Evolutionary conservation across 92 coral and sea anemone species (phyloP), one percentile per base, ranked within the genome.

Genomic region (Porites cylindrica): DNA sequence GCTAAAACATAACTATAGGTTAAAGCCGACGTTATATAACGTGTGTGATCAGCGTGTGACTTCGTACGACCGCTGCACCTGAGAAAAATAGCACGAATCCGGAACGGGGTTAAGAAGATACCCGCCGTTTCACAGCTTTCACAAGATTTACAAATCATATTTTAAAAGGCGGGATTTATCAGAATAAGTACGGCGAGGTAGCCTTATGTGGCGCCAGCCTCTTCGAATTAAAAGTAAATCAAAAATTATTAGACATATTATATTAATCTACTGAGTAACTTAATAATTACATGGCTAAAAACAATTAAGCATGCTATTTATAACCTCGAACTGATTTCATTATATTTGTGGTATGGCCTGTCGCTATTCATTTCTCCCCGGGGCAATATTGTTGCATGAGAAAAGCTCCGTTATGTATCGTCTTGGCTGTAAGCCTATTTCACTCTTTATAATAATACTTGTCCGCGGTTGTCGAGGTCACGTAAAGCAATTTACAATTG

Each of bases 401-500:
- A 38, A 10, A 19, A 75, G 78, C 78, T 23, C 63, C 19, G 18
- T 11, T 18, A 16, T 62, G 66, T 20, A 10, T 52, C 3, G 62
- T 51, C 43, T 20, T 53, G 78, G 78, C 47, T 21, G 24, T 65
- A 79, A 6, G 75, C 75, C 84, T 56, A 10, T 17, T 18, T 60
- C 29, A 64, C 47, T 47, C 6, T 47, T 65, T 21, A 24, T 4
- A 8, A 13, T 51, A 18, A 0, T 21, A 12, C n/a, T 54, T 10
- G 60, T 82, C 60, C 43, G 78, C 51, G 13, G 60, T 21, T 51
- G 58, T 2, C 54, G 71, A 64, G 38, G 23, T 32, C 86, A 82
- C 78, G 78, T 82, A 78, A 70, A 38, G n/a, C 4, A 12, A 72
- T 1, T 71, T 59, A 82, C 78, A 70, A 77, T 70, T 71, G 68